These are phyloP conservation scores for Seriola rivoliana DNA, from an alignment of 2,113 vertebrate species.

Conservation along the genomic window DNA sequence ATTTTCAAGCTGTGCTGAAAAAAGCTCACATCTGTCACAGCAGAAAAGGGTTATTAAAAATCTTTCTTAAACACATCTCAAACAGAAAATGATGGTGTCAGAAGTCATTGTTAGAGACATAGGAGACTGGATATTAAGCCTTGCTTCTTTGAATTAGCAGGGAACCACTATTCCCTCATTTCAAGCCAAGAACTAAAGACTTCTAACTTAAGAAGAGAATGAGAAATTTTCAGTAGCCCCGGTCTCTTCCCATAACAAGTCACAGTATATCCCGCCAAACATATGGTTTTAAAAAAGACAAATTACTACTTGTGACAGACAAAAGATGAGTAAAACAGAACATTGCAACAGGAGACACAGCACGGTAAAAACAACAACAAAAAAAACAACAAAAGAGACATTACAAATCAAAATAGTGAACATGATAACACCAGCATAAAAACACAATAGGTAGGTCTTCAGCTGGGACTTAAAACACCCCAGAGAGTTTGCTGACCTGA, in stretches of 20 bases:
- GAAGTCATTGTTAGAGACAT: neutral
- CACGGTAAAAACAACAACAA: no score
- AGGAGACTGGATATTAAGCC: neutral
- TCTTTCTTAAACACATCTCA: neutral
- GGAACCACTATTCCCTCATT: neutral
- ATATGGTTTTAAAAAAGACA: neutral
- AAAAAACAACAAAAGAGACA: no score
- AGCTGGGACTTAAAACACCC: no score
- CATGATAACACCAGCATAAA: no score
- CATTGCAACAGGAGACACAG: no score
- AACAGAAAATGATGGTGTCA: slow-evolving; percentile 5
- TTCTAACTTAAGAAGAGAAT: neutral
- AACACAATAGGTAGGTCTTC: no score
- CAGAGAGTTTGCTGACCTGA: no score
- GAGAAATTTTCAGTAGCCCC: neutral
- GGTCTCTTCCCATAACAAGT: neutral
- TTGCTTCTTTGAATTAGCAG: slow-evolving; percentile 24
- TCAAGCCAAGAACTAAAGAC: neutral
- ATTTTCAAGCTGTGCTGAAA: slow-evolving; percentile 22
- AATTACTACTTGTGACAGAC: neutral
- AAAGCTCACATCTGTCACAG: neutral
- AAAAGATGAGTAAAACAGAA: no score
- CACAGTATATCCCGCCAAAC: neutral
- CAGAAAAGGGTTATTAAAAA: neutral
- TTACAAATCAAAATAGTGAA: no score